Percentiles rank a stretch among this genome's conserved stretches.
Evolutionary conservation across 2,888 invertebrate genomes (phyloP).

Genomic region (Prosopocoilus inquinatus): DNA sequence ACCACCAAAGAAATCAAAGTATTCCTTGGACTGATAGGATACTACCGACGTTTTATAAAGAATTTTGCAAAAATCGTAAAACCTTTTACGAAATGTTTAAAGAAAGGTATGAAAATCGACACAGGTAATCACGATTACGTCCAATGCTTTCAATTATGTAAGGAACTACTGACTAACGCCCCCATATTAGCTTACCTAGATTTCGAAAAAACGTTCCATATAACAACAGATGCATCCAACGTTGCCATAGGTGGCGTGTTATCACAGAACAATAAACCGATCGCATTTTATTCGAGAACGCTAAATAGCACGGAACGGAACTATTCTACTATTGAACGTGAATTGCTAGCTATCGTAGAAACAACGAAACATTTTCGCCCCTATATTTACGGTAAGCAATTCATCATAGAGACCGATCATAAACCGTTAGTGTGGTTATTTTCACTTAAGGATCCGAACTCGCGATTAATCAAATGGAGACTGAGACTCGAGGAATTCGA

Average conservation of each 20-base stretch:
- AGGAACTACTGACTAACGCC: background rate
- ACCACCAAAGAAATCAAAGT: slow-evolving; percentile 12
- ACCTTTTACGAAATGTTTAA: slow-evolving; percentile 9
- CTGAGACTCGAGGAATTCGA: slow-evolving; percentile 15
- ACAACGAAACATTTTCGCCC: slow-evolving; percentile 10
- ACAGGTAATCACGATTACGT: background rate
- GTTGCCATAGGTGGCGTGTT: slow-evolving; percentile 15
- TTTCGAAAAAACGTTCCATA: background rate
- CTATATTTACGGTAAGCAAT: slow-evolving; percentile 12
- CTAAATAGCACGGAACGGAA: slow-evolving; percentile 15
- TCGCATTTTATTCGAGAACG: slow-evolving; percentile 23
- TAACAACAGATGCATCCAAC: slow-evolving; percentile 1
- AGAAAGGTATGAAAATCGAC: slow-evolving; percentile 7
- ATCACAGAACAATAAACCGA: slow-evolving; percentile 21
- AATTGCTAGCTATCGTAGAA: slow-evolving; percentile 8
- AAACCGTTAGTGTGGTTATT: slow-evolving; percentile 17
- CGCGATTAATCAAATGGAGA: slow-evolving; percentile 5
- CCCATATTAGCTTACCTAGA: background rate
- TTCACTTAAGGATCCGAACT: slow-evolving; percentile 11
- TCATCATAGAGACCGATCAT: slow-evolving; percentile 17
- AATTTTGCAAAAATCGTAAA: slow-evolving; percentile 12
- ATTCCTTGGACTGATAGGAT: slow-evolving; percentile 15
- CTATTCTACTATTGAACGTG: slow-evolving; percentile 10
- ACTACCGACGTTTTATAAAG: slow-evolving; percentile 15
- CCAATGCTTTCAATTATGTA: background rate